Percentiles rank a stretch among this genome's conserved stretches.
Conservation (phyloP, 2,113 vertebrate species). For the Atherinomorus stipes region DNA sequence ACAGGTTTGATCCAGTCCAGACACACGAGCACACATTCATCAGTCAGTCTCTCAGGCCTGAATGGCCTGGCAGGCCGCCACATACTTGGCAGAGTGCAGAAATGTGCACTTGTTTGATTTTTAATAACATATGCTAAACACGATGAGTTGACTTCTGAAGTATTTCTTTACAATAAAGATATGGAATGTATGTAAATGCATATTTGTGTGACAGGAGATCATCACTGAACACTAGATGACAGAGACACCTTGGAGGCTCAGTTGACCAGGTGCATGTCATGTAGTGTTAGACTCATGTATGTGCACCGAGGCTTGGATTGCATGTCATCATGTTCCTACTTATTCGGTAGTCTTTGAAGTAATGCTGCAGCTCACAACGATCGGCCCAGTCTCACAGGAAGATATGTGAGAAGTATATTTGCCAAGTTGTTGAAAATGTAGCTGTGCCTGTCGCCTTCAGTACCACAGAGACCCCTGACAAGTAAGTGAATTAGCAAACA, state of each 20-base stretch:
- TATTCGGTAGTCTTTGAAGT: not conserved
- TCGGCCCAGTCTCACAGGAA: too few species aligned
- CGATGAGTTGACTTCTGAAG: constrained; percentile 34
- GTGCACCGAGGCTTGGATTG: constrained; percentile 10
- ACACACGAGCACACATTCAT: constrained; percentile 2
- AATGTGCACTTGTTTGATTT: constrained; percentile 38
- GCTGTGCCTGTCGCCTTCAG: too few species aligned
- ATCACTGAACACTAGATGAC: not conserved
- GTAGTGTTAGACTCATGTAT: constrained; percentile 9
- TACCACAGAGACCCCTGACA: too few species aligned
- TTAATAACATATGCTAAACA: constrained; percentile 28
- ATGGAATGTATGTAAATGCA: not conserved
- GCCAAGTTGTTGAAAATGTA: too few species aligned
- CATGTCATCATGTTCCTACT: constrained; percentile 6
- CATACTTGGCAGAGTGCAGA: constrained; percentile 16
- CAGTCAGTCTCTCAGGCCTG: constrained; percentile 25
- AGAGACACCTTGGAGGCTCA: constrained; percentile 17
- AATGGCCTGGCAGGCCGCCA: constrained; percentile 21
- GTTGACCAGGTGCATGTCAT: constrained; percentile 36
- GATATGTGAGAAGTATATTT: too few species aligned
- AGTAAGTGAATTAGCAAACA: too few species aligned
- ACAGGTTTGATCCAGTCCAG: constrained; percentile 30
- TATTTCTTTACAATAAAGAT: not conserved
- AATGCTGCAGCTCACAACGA: too few species aligned
- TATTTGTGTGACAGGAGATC: constrained; percentile 12